A percentile compares a stretch with the other conserved stretches of the same genome.
Conservation (phyloP, 2,113 vertebrate species). For the Zosterops japonicus region DNA sequence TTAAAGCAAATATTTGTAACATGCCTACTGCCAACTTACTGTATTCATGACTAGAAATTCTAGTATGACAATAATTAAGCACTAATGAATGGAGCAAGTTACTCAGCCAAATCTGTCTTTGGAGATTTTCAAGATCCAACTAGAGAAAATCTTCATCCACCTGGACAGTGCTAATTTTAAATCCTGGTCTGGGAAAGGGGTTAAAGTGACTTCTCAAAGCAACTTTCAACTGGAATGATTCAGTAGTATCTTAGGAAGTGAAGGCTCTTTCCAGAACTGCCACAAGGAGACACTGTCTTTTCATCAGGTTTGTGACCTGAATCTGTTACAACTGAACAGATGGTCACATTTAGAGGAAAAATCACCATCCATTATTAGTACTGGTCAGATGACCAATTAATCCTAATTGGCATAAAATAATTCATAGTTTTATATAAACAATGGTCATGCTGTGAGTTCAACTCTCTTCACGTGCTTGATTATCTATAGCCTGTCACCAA, state of each 20-base stretch:
- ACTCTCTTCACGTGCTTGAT: not conserved
- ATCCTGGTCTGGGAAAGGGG: not conserved
- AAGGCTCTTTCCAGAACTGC: not conserved
- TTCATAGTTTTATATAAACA: not conserved
- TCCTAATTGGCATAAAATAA: not conserved
- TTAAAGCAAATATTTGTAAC: not conserved
- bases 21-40: not conserved
- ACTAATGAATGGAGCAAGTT: not conserved
- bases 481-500: not conserved
- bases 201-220: not conserved
- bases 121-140: not conserved
- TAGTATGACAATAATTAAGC: not conserved
- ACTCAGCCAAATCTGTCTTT: not conserved
- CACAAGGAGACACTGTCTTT: not conserved
- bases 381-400: not conserved
- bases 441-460: not conserved
- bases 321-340: slow-evolving; percentile 8
- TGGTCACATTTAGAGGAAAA: not conserved
- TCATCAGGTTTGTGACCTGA: not conserved
- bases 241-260: not conserved
- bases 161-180: not conserved
- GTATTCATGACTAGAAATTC: not conserved
- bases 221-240: not conserved
- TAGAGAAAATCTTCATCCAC: not conserved
- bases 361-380: not conserved